Evolutionary conservation across 2,888 invertebrate genomes (phyloP).

Genomic region (Tanypteryx hageni): DNA sequence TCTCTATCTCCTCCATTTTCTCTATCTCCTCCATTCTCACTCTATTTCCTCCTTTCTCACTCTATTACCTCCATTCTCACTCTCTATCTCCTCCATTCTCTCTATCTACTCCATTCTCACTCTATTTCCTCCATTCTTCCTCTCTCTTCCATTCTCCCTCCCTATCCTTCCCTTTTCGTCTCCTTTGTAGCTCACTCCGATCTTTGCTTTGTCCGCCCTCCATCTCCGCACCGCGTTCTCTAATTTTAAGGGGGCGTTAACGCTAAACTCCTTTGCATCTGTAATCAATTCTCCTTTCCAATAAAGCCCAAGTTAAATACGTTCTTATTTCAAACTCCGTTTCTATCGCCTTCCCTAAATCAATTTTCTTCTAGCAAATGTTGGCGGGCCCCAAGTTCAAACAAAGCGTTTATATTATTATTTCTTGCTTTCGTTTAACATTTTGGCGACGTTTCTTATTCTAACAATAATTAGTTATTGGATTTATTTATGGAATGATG

Average conservation of each 20-base stretch:
- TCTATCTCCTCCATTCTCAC: background rate
- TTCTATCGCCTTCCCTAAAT: constrained; percentile 59
- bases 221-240: background rate
- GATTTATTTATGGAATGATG: background rate
- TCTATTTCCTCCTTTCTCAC: no score
- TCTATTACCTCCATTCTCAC: background rate
- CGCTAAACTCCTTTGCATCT: constrained; percentile 47
- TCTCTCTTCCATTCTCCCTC: background rate
- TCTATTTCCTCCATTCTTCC: background rate
- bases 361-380: constrained; percentile 58
- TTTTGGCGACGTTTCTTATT: background rate
- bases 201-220: background rate
- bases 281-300: constrained; percentile 63
- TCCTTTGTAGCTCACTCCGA: background rate
- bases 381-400: constrained; percentile 31
- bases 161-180: background rate
- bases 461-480: no score
- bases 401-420: constrained; percentile 7
- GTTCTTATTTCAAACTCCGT: constrained; percentile 55
- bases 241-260: constrained; percentile 23
- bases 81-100: background rate
- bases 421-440: background rate
- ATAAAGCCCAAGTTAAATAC: constrained; percentile 64
- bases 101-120: background rate
- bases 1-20: background rate